phyloP scores from a whole-genome alignment of 1,140 invertebrate genomes.

The Colletes gigas region DNA sequence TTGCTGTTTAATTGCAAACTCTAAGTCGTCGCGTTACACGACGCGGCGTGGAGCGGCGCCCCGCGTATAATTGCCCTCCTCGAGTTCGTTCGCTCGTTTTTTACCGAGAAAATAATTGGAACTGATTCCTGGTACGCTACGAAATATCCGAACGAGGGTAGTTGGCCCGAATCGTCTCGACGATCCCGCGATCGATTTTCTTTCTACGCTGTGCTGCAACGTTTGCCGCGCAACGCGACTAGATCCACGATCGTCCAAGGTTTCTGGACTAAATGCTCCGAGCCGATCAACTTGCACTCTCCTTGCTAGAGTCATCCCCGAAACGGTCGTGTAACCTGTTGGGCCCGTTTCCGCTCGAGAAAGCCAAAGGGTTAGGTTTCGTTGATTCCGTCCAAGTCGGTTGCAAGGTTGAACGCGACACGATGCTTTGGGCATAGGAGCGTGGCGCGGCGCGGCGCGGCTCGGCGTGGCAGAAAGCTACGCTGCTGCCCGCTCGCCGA shows the following conservation, averaged over 20 bases:
- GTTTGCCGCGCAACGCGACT: too few species aligned
- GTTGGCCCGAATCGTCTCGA: constrained; percentile 9
- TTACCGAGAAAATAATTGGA: constrained; percentile 60
- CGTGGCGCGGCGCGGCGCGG: background rate
- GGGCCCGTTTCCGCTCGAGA: background rate
- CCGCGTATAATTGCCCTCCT: constrained; percentile 67
- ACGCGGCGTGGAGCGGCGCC: constrained; percentile 54
- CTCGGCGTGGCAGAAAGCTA: background rate
- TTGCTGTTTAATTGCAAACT: constrained; percentile 82
- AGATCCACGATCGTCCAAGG: too few species aligned
- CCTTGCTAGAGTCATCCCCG: background rate
- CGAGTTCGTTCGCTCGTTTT: constrained; percentile 63
- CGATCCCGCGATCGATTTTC: background rate
- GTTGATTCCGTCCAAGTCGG: constrained; percentile 45
- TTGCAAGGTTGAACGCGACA: constrained; percentile 39
- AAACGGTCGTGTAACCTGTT: constrained; percentile 2
- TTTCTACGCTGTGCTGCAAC: background rate
- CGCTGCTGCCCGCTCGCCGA: constrained; percentile 56
- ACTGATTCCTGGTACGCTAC: constrained; percentile 33
- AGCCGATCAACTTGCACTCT: too few species aligned
- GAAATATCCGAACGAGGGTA: constrained; percentile 21
- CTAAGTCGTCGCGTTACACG: constrained; percentile 78
- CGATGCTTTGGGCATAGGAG: constrained; percentile 34
- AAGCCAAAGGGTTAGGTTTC: constrained; percentile 23
- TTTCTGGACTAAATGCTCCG: too few species aligned